Conservation (phyloP, 2,113 vertebrate genomes). For the Balaeniceps rex region DNA sequence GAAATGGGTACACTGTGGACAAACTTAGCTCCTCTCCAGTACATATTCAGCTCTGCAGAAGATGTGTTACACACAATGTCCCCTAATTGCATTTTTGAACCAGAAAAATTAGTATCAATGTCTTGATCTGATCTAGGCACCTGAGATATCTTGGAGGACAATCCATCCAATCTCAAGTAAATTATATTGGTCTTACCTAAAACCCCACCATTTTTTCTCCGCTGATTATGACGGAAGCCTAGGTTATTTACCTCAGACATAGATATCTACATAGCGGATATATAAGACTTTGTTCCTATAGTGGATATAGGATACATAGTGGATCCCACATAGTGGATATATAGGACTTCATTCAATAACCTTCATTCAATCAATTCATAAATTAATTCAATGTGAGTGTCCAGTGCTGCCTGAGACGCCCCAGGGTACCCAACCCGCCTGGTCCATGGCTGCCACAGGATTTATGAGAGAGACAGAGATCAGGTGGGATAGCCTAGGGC, state of each 20-base stretch:
- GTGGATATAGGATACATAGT: background rate
- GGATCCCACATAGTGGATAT: background rate
- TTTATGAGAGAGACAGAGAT: background rate
- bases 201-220: background rate
- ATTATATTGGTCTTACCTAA: background rate
- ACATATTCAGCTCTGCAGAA: background rate
- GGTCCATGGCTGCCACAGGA: background rate
- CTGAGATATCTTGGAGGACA: background rate
- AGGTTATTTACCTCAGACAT: background rate
- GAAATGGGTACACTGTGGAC: background rate
- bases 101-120: background rate
- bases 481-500: background rate
- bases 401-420: background rate
- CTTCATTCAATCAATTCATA: background rate
- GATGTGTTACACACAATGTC: background rate
- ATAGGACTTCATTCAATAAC: background rate
- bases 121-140: background rate
- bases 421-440: background rate
- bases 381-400: background rate
- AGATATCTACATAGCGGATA: background rate
- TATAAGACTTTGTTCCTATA: background rate
- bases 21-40: background rate
- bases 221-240: background rate
- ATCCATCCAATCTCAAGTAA: background rate
- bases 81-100: background rate